phyloP scores from a whole-genome alignment of 2,113 vertebrate genomes.

The Rhodinocichla rosea region DNA sequence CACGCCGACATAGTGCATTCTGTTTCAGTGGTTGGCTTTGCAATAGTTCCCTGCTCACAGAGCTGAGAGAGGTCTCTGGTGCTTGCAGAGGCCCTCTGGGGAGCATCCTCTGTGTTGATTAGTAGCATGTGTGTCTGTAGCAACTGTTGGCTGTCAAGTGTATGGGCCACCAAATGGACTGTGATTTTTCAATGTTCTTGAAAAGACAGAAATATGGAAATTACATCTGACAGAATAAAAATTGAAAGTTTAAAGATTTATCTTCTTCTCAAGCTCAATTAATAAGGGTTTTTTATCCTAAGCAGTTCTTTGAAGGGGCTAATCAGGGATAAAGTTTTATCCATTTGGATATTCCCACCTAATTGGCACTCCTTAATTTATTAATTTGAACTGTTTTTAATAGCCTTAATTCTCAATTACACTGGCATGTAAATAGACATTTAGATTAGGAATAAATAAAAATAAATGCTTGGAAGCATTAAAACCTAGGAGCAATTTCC shows the following conservation, averaged over 20 bases:
- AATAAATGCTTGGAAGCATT: background rate
- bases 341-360: background rate
- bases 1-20: background rate
- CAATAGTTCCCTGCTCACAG: accelerated
- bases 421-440: background rate
- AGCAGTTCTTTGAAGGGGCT: background rate
- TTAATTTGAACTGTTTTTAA: background rate
- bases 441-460: background rate
- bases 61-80: background rate
- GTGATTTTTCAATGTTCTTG: background rate
- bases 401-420: background rate
- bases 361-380: background rate
- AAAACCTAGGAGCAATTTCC: background rate
- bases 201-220: background rate
- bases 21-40: background rate
- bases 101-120: background rate
- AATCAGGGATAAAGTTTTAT: background rate
- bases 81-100: background rate
- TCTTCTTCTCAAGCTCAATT: background rate
- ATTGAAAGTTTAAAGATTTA: background rate
- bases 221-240: background rate
- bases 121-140: background rate
- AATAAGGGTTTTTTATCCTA: background rate
- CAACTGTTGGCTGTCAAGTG: background rate
- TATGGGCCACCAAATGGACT: background rate